A percentile compares a stretch with the other conserved stretches of the same genome.
Evolutionary conservation across 2,888 invertebrate species (phyloP).

Genomic region (Leuctra nigra): DNA sequence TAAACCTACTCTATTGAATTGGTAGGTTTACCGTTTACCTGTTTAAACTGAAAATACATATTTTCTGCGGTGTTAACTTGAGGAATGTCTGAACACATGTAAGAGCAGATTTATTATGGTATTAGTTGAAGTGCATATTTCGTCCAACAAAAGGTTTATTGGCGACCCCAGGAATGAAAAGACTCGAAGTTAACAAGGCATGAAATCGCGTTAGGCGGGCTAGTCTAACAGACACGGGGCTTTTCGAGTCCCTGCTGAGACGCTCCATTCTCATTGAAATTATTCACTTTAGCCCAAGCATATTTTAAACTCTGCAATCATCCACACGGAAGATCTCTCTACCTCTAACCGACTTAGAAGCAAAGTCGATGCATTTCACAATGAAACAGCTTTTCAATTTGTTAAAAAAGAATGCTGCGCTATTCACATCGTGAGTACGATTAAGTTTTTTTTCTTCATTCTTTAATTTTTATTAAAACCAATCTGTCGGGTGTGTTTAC

Average conservation of each 20-base stretch:
- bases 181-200: not conserved
- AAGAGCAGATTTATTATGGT: too few species aligned
- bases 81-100: too few species aligned
- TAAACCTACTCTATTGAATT: too few species aligned
- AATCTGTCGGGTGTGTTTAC: constrained; percentile 18
- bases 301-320: not conserved
- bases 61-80: too few species aligned
- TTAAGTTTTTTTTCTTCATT: constrained; percentile 5
- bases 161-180: not conserved
- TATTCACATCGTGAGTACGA: constrained; percentile 1
- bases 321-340: not conserved
- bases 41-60: too few species aligned
- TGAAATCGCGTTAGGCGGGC: constrained; percentile 1
- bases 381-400: constrained; percentile 4
- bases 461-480: not conserved
- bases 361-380: not conserved
- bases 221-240: not conserved
- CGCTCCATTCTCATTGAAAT: constrained; percentile 9
- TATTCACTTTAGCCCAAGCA: constrained; percentile 2
- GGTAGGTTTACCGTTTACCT: too few species aligned
- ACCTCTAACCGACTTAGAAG: not conserved
- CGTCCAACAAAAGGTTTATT: not conserved
- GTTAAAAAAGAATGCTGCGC: not conserved
- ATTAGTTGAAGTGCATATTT: too few species aligned
- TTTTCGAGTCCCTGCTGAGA: not conserved